phyloP scores from a whole-genome alignment of 2,888 invertebrate species.

The Rambutsinella grinnellia region DNA sequence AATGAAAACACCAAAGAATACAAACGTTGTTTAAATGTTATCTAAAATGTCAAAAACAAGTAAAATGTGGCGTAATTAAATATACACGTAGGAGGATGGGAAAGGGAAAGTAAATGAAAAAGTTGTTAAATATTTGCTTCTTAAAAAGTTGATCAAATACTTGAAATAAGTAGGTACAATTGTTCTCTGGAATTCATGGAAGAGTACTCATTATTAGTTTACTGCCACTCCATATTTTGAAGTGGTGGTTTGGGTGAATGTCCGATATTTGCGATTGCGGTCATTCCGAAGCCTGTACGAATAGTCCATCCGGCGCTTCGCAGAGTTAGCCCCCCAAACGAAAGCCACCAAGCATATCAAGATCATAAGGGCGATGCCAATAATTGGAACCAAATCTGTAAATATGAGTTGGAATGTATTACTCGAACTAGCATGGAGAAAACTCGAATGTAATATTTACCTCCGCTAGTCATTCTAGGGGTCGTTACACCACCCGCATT shows the following conservation, averaged over 20 bases:
- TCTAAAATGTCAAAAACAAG: no score
- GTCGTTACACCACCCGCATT: no score
- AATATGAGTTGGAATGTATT: no score
- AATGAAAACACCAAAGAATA: no score
- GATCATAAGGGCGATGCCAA: slow-evolving; percentile 34
- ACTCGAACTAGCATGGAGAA: no score
- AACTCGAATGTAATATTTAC: no score
- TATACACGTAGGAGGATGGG: no score
- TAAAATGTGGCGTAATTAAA: neutral
- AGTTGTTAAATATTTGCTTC: no score
- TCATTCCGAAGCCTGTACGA: slow-evolving; percentile 22
- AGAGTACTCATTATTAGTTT: neutral
- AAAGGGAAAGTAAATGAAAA: no score
- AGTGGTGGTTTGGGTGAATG: neutral
- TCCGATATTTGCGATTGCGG: slow-evolving; percentile 35
- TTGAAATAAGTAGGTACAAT: neutral
- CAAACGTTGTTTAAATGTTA: no score
- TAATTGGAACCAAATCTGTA: slow-evolving; percentile 35
- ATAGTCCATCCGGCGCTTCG: slow-evolving; percentile 26
- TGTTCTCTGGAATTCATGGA: neutral
- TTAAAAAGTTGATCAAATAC: no score
- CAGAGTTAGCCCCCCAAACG: slow-evolving; percentile 43
- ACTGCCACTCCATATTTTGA: neutral
- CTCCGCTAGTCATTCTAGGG: no score
- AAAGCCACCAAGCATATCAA: slow-evolving; percentile 46